Percentiles rank a stretch among this genome's conserved stretches.
Conservation (phyloP, 1,140 invertebrate genomes). For the Drosophila burlai region DNA sequence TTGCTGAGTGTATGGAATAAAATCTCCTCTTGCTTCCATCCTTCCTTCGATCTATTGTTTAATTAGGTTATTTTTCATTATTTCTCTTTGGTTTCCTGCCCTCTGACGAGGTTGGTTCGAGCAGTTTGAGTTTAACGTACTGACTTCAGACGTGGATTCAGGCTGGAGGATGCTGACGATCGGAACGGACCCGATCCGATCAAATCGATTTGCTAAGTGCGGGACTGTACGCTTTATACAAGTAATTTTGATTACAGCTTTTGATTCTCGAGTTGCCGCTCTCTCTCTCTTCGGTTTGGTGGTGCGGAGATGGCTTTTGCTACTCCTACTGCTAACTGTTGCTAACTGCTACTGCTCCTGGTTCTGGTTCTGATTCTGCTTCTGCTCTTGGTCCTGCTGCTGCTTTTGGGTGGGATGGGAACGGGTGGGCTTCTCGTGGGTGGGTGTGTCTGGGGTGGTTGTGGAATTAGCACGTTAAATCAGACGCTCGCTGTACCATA, state of each 20-base stretch:
- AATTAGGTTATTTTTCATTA: slow-evolving; percentile 19
- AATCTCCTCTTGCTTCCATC: slow-evolving; percentile 15
- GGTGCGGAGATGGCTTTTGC: slow-evolving; percentile 40
- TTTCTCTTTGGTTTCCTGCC: slow-evolving; percentile 17
- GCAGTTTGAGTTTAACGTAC: slow-evolving; percentile 81
- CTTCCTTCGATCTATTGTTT: slow-evolving; percentile 28
- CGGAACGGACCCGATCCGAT: slow-evolving; percentile 15
- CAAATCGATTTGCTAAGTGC: slow-evolving; percentile 30
- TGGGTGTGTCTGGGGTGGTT: slow-evolving; percentile 33
- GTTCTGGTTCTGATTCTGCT: slow-evolving; percentile 4
- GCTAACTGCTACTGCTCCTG: slow-evolving; percentile 28
- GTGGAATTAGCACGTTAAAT: slow-evolving; percentile 86
- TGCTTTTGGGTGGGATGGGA: slow-evolving; percentile 26
- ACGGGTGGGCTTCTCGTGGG: slow-evolving; percentile 40
- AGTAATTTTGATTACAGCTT: slow-evolving; percentile 76
- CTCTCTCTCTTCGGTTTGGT: slow-evolving; percentile 18
- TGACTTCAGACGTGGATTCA: slow-evolving; percentile 64
- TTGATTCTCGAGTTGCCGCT: slow-evolving; percentile 72
- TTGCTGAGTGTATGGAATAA: slow-evolving; percentile 39
- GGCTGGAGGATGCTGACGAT: slow-evolving; percentile 42
- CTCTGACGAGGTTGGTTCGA: slow-evolving; percentile 53
- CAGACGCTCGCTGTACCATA: slow-evolving; percentile 89
- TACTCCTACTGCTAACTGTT: slow-evolving; percentile 19
- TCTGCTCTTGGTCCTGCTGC: slow-evolving; percentile 29
- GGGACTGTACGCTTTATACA: slow-evolving; percentile 36